Evolutionary conservation across 2,113 vertebrate species (phyloP), one percentile per base, ranked within the genome.

Genomic region (Brachypodius melanocephalos): DNA sequence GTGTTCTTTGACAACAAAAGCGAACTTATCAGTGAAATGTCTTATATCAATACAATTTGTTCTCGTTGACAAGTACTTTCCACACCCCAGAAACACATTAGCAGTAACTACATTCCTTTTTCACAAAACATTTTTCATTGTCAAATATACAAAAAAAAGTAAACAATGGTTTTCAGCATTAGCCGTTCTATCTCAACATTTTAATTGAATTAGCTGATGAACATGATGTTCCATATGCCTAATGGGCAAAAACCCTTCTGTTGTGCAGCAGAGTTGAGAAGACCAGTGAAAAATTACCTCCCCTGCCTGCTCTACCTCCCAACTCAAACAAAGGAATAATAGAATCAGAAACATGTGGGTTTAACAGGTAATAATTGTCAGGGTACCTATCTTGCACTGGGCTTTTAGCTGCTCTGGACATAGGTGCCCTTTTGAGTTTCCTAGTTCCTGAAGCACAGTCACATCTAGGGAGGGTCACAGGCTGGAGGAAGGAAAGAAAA

Each of bases 61-160:
- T 89, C 51, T 40, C 51, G 38, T 84, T 77, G 48, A 77, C 59
- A 86, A 75, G 38, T 78, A 54, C 8, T 80, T 91, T 90, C 52
- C 43, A 89, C 51, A 63, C 28, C 24, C 16, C 38, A 90, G 61
- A 77, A 81, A 89, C 48, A 31, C 26, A 63, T 86, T 76, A 84
- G 12, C 24, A 71, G 31, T 78, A 88, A 90, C 74, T 92, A 48
- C 18, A 67, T 85, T 94, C 52, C 25, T 79, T 92, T 83, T 49
- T 94, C 75, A 77, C 38, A 77, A 79, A 81, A 9, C 32, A 82
- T 79, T 91, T 88, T 96, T 95, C 69, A 49, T 82, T 91, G 81
- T 85, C 85, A 68, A 76, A 58, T 85, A 85, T 26, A 54, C 19
- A 28, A 17, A 65, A 85, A 85, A 58, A 32, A 6, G 11, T 49